Evolutionary conservation across 2,888 invertebrate species (phyloP), one percentile per base, ranked within the genome.

Genomic region (Eristalis pertinax): DNA sequence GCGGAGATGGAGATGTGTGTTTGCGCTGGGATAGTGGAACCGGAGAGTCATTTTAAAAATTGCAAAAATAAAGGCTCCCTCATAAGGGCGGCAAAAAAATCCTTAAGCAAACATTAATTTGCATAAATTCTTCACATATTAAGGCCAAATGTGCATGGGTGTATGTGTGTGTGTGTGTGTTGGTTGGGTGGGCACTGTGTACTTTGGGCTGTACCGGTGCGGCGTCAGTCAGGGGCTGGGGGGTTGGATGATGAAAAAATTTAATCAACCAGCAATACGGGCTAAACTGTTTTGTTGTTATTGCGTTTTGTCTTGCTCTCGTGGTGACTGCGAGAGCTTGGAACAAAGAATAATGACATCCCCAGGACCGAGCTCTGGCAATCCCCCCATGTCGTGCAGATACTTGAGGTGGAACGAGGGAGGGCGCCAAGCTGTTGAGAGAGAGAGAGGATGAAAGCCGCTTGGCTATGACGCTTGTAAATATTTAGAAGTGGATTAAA

Each of bases 81-180:
- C 74, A 50, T 43, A 63, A 15, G 29, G 84, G 83, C 82, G 78
- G 60, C 67, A 79, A 81, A 91, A 32, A 92, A 91, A 91, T 92
- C 91, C 92, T 92, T 92, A 92, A 92, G 91, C 91, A 92, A 92
- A 92, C 93, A 92, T 92, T 92, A 91, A 92, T 92, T 92, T 92
- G 92, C 92, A 92, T 92, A 92, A 92, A 92, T 92, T 92, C 88
- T 89, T 91, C 91, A 88, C 88, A 88, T 84, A 88, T 88, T 87
- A 87, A 87, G 50, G 68, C 87, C 80, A 84, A 84, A 87, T 84
- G 87, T 76, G 26, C 26, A 26, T 26, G 26, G 26, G 79, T 87
- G 83, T 83, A 0, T 32, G 32, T 32, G 32, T 32, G 8, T 8
- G 32, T 32, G 87, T 80, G 79, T 76, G 87, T 79, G 83, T 76